Base-by-base conservation (phyloP, 1,140 invertebrate species). In the Oryctes rhinoceros region DNA sequence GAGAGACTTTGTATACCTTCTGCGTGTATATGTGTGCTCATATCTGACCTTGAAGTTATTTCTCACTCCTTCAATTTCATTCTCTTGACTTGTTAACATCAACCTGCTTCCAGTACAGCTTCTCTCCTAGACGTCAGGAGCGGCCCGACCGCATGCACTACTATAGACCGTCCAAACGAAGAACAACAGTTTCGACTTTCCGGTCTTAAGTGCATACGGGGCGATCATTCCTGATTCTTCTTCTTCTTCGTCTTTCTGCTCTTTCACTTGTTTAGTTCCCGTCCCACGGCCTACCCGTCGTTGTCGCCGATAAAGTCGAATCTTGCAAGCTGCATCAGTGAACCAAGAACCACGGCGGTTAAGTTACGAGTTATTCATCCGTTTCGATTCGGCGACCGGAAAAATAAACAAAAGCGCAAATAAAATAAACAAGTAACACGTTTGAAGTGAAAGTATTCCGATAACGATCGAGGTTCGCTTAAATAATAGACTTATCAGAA, bases 51-150 rank as follows among this genome's bases (percentile, higher is more conserved):
- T 53, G 49, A 53, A 53, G 49, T 53, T 53, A 53, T 53, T 53
- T 53, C 49, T 53, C 49, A 53, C 49, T 53, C 49, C 49, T 53
- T 53, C 49, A 53, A 53, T 53, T 53, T 53, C 49, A 53, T 53
- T 53, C 49, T 53, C 49, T 53, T 53, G 49, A 53, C 49, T 53
- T 53, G 49, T 53, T 53, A 53, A 53, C 49, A 53, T 53, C 49
- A 53, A 53, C 49, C 49, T 53, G 49, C 49, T 53, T 53, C 49
- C n/a, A 53, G 49, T 53, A 53, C 49, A 53, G 49, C 49, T 53
- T 53, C 49, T 53, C 49, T 15, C 49, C 9, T 53, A 53, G 49
- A 53, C 49, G 49, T 18, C 49, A 53, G 49, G 49, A 53, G 49
- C 49, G 4, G n/a, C 49, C 49, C 49, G n/a, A 53, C 4, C n/a